Percentiles rank a stretch among this genome's conserved stretches.
Evolutionary conservation across 2,888 invertebrate species (phyloP).

Genomic region (Drosophila pseudotakahashii): DNA sequence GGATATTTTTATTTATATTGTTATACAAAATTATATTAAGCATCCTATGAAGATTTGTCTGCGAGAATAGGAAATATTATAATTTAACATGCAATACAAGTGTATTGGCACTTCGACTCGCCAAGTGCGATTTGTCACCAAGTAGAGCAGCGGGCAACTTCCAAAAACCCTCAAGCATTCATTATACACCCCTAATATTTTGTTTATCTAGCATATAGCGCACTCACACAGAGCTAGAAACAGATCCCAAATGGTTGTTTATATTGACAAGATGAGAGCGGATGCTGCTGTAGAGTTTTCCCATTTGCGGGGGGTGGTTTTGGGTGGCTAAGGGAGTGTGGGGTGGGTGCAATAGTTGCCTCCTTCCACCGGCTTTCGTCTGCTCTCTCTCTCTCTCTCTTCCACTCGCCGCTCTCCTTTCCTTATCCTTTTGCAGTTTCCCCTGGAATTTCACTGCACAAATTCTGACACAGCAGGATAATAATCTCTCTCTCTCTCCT

Average conservation of each 20-base stretch:
- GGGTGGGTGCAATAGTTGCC: constrained; percentile 33
- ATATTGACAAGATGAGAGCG: constrained; percentile 54
- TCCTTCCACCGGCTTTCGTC: constrained; percentile 44
- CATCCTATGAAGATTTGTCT: too few relatives aligned
- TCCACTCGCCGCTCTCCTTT: constrained; percentile 15
- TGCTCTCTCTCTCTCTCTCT: constrained; percentile 21
- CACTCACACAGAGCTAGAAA: constrained; percentile 56
- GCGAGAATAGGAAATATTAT: too few relatives aligned
- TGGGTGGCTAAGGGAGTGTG: constrained; percentile 28
- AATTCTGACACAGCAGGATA: constrained; percentile 68
- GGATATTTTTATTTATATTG: too few relatives aligned
- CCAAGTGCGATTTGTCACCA: constrained; percentile 1
- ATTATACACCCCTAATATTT: constrained; percentile 62
- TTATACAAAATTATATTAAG: not conserved
- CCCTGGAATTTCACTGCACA: constrained; percentile 66
- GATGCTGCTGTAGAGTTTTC: constrained; percentile 54
- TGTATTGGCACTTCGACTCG: not conserved
- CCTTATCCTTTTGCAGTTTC: constrained; percentile 59
- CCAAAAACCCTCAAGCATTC: constrained; percentile 52
- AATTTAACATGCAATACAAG: not conserved
- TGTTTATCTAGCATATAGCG: constrained; percentile 70
- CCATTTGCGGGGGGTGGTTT: constrained; percentile 19
- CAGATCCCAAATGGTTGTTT: constrained; percentile 65
- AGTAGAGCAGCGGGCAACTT: constrained; percentile 43
- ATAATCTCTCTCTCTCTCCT: constrained; percentile 8